Base-by-base conservation (phyloP, 2,888 invertebrate species). In the Sphaerophoria rueppellii region DNA sequence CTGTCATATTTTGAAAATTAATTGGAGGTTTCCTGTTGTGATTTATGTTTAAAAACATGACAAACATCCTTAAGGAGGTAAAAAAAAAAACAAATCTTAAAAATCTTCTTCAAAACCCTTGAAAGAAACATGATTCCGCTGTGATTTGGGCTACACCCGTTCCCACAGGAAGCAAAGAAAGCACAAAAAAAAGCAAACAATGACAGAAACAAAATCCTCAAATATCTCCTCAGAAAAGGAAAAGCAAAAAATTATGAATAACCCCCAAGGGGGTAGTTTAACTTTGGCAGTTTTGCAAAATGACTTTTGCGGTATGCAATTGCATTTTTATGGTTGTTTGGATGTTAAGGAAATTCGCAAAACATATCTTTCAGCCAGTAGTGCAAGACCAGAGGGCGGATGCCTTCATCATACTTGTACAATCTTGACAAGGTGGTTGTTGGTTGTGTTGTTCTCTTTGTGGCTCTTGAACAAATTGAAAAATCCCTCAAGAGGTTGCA, bases 241-340 rank as follows among this genome's bases (percentile, higher is more conserved):
- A 35, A 58, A 46, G 43, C 54, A 12, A 14, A 32, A 16, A 55
- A 72, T 46, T 46, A 75, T 55, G 24, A 40, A 65, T 46, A 46
- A 24, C 75, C 75, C 75, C 70, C 52, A 80, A 72, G 83, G 80
- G 75, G 83, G 80, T 77, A 77, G 77, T 80, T 83, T 67, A 72
- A 65, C 67, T 73, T 72, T 48, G 70, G 58, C 79, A 71, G 52
- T 61, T 61, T 60, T 60, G 14, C 63, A 43, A 67, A 80, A 72
- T 55, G 80, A 80, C 75, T 80, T 61, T 80, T 72, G 80, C 75
- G 75, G 80, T 60, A 80, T 72, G 67, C 80, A 83, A 83, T 83
- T 83, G 79, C 83, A 83, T 80, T 80, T 24, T 24, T 75, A 58
- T 58, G 63, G 69, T 40, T 40, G 37, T n/a, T 60, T 16, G 52